Evolutionary conservation across 1,140 invertebrate species (phyloP).

Genomic region (Danaus plexippus): DNA sequence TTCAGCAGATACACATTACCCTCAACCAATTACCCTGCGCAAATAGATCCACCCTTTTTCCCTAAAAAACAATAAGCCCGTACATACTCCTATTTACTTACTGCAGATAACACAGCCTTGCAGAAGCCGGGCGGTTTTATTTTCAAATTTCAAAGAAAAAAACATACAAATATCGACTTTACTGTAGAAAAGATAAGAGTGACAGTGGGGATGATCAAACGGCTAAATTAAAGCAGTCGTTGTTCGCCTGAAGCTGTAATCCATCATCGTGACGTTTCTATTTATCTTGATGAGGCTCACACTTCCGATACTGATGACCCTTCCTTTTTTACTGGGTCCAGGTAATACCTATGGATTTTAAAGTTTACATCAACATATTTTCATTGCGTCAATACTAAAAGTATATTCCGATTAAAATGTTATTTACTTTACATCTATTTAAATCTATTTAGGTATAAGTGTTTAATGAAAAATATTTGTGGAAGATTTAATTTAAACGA

Average conservation of each 20-base stretch:
- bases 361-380: too few relatives aligned
- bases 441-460: too few relatives aligned
- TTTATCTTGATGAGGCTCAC: constrained; percentile 66
- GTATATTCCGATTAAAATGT: too few relatives aligned
- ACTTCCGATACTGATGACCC: constrained; percentile 60
- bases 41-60: constrained; percentile 34
- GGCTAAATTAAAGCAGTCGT: constrained; percentile 38
- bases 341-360: constrained; percentile 22
- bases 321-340: constrained; percentile 47
- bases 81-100: constrained; percentile 47
- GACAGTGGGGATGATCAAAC: constrained; percentile 21
- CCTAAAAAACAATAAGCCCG: constrained; percentile 33
- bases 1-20: constrained; percentile 11
- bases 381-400: too few relatives aligned
- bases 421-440: too few relatives aligned
- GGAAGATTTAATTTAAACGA: too few relatives aligned
- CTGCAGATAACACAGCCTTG: constrained; percentile 48
- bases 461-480: too few relatives aligned
- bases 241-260: constrained; percentile 47
- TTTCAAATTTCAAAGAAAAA: constrained; percentile 26
- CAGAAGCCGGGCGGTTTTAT: constrained; percentile 33
- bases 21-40: constrained; percentile 23
- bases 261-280: constrained; percentile 68
- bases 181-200: constrained; percentile 18
- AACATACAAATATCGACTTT: constrained; percentile 25